Evolutionary conservation across 2,113 vertebrate species (phyloP).

Genomic region (Callionymus lyra): DNA sequence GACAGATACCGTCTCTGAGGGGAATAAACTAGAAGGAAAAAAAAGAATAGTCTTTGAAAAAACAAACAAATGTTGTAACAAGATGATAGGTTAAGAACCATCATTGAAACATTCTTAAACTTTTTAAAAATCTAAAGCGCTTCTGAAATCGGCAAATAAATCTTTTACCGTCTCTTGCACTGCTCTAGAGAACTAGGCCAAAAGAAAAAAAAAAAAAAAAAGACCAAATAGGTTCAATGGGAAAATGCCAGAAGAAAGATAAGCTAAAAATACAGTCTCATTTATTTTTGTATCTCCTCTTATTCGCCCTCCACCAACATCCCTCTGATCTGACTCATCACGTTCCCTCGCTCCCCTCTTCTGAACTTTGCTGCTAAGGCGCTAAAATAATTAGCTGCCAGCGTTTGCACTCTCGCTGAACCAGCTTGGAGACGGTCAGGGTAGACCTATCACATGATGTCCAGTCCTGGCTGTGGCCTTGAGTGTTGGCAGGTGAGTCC

Average conservation of each 20-base stretch:
- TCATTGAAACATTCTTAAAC: too few relatives aligned
- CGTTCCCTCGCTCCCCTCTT: constrained; percentile 14
- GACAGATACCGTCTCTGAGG: constrained; percentile 25
- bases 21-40: constrained; percentile 36
- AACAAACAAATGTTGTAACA: too few relatives aligned
- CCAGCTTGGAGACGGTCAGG: constrained; percentile 69
- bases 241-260: constrained; percentile 25
- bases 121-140: too few relatives aligned
- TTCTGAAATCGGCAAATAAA: too few relatives aligned
- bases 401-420: constrained; percentile 57
- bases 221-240: constrained; percentile 35
- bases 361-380: constrained; percentile 47
- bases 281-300: constrained; percentile 2
- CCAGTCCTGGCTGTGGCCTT: constrained; percentile 46
- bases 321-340: constrained; percentile 11
- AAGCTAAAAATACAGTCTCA: constrained; percentile 16
- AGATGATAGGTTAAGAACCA: too few relatives aligned
- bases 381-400: constrained; percentile 70
- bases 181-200: too few relatives aligned
- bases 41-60: constrained; percentile 33
- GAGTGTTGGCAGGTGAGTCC: constrained; percentile 61
- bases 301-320: not conserved
- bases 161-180: too few relatives aligned
- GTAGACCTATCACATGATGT: constrained; percentile 65
- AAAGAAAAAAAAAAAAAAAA: constrained; percentile 27